A percentile compares a stretch with the other conserved stretches of the same genome.
phyloP scores from a whole-genome alignment of 2,888 invertebrate genomes.

The Halocaridina rubra region DNA sequence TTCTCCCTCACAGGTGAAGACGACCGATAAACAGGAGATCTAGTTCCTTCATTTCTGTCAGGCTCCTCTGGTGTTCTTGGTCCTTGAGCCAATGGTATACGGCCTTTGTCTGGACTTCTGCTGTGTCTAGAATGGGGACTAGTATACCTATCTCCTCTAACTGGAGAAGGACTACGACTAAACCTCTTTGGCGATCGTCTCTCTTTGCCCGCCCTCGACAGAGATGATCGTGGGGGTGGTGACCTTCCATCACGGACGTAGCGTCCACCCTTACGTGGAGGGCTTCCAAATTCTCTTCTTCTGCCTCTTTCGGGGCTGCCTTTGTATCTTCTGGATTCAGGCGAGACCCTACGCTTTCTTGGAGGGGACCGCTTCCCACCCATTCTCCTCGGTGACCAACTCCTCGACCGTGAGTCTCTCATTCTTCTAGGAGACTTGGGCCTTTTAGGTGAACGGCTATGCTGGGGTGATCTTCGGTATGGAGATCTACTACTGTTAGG shows the following conservation, averaged over 20 bases:
- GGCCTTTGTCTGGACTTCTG: constrained; percentile 24
- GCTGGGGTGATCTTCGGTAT: not conserved
- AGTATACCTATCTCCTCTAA: constrained; percentile 18
- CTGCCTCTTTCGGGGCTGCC: constrained; percentile 22
- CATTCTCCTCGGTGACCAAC: constrained; percentile 22
- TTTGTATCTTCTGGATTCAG: constrained; percentile 11
- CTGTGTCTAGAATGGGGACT: constrained; percentile 22
- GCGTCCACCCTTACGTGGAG: not conserved
- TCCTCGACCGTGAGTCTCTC: not conserved
- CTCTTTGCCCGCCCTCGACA: not conserved
- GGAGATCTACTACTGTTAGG: not conserved
- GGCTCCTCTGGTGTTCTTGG: constrained; percentile 44
- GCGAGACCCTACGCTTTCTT: constrained; percentile 35
- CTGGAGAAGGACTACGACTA: constrained; percentile 7
- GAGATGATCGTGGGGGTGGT: not conserved
- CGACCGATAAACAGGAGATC: not conserved
- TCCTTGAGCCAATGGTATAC: not conserved
- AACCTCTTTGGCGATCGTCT: constrained; percentile 30
- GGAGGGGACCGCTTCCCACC: constrained; percentile 18
- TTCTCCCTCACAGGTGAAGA: not conserved
- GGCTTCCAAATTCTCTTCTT: not conserved
- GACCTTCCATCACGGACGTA: not conserved
- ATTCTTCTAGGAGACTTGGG: not conserved
- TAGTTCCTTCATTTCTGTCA: not conserved
- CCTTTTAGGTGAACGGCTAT: constrained; percentile 1